Base-by-base conservation (phyloP, 2,797 vertebrate genomes). In the Sphenopsis melanotis region DNA sequence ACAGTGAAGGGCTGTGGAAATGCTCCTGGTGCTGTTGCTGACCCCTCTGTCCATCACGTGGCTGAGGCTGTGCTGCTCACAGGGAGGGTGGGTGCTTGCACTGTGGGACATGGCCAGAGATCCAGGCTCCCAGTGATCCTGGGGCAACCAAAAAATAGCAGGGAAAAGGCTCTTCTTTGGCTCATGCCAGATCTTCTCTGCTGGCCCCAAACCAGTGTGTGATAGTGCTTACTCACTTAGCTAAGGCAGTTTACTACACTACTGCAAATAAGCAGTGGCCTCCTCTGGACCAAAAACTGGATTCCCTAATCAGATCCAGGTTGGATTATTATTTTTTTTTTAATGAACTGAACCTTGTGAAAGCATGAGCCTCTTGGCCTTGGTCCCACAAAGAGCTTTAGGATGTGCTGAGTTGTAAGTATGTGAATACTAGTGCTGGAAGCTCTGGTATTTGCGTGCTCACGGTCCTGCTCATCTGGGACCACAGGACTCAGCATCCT, bases 221-320 rank as follows among this genome's bases (percentile, higher is more conserved):
- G 59, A 56, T 39, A 46, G 41, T 75, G 76, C 72, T 92, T 46
- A 34, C 61, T 93, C 60, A 66, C 78, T 83, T 72, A 83, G 87
- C 84, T 75, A 85, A 94, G 87, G 78, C 55, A 78, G 20, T 55
- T 83, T 61, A 42, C 69, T 83, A 9, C 80, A 57, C 69, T 86
- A 78, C 85, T 86, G 76, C 72, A 86, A 93, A 49, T 41, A 70
- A 87, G 82, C 32, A 96, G 90, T 96, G 93, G 89, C 72, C 94
- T 94, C 61, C 69, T 75, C 76, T 83, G 72, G 92, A 83, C 71
- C 64, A 89, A 87, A 89, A 87, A 30, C 23, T 57, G 55, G 42
- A 63, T 66, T 88, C 70, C 37, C 77, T 95, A 95, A 96, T 94
- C 72, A 81, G 65, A 92, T 84, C 72, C 96, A 94, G 89, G 49